Percentiles rank a stretch among this genome's conserved stretches.
Evolutionary conservation across 2,113 vertebrate genomes (phyloP).

Genomic region (Macrotus californicus): DNA sequence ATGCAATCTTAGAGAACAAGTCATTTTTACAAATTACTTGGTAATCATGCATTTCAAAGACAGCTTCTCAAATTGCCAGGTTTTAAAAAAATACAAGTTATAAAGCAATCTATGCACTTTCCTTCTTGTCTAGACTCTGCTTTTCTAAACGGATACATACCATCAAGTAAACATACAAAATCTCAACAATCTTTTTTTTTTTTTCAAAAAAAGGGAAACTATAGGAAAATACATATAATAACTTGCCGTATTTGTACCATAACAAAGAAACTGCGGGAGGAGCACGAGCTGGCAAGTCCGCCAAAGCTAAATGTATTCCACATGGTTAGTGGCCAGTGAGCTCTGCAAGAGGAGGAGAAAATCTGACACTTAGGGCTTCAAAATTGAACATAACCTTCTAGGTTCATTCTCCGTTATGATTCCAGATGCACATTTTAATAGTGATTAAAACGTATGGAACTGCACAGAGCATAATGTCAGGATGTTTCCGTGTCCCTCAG

Average conservation of each 20-base stretch:
- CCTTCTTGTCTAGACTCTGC: not conserved
- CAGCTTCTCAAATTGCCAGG: not conserved
- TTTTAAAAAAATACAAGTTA: not conserved
- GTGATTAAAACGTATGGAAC: slow-evolving; percentile 61
- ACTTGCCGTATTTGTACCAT: slow-evolving; percentile 11
- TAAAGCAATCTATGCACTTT: not conserved
- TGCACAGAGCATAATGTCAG: slow-evolving; percentile 29
- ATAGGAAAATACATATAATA: not conserved
- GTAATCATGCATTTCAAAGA: slow-evolving; percentile 51
- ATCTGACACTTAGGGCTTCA: slow-evolving; percentile 39
- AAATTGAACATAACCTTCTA: slow-evolving; percentile 41
- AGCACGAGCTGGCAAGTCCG: slow-evolving; percentile 16
- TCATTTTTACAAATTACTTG: slow-evolving; percentile 47
- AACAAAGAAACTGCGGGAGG: slow-evolving; percentile 45
- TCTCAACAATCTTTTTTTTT: not conserved
- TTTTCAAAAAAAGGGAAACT: not conserved
- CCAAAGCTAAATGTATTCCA: slow-evolving; percentile 48
- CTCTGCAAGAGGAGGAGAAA: slow-evolving; percentile 4
- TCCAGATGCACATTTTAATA: slow-evolving; percentile 41
- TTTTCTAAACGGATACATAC: not conserved
- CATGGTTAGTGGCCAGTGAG: slow-evolving; percentile 55
- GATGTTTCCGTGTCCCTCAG: slow-evolving; percentile 54
- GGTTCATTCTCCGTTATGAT: slow-evolving; percentile 36
- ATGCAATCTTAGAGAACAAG: slow-evolving; percentile 35
- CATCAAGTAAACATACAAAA: not conserved